Conservation (phyloP, 2,797 vertebrate genomes). For the Sebastes ruberrimus region DNA sequence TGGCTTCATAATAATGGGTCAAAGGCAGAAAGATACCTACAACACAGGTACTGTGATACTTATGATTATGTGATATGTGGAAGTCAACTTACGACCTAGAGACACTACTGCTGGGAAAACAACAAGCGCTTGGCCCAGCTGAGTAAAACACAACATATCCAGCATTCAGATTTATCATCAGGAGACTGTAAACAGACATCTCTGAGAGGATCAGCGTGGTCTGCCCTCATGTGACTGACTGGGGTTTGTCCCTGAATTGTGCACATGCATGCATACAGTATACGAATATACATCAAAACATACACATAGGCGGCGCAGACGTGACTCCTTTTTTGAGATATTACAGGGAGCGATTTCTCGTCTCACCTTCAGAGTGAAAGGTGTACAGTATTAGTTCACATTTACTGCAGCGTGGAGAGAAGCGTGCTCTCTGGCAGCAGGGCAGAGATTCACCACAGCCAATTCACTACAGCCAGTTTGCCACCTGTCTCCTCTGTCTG, state of each 20-base stretch:
- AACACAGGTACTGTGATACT: not conserved
- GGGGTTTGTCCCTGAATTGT: not conserved
- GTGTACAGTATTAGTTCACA: slow-evolving; percentile 59
- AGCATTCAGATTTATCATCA: not conserved
- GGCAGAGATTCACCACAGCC: slow-evolving; percentile 59
- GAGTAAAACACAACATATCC: not conserved
- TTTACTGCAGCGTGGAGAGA: slow-evolving; percentile 55
- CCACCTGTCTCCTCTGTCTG: slow-evolving; percentile 47
- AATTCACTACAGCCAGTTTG: slow-evolving; percentile 39
- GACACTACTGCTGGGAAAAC: not conserved
- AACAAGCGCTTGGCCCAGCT: not conserved
- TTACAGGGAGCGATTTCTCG: slow-evolving; percentile 40
- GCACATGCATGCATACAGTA: not conserved
- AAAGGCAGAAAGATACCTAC: not conserved
- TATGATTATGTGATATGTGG: not conserved
- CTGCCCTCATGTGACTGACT: not conserved
- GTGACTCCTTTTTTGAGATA: not conserved
- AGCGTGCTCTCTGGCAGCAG: slow-evolving; percentile 44
- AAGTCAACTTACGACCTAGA: not conserved
- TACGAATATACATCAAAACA: not conserved
- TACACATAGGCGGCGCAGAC: not conserved
- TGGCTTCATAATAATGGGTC: not conserved
- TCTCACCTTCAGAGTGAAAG: slow-evolving; percentile 62
- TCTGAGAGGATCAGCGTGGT: not conserved
- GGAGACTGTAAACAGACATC: not conserved